A percentile compares a stretch with the other conserved stretches of the same genome.
Conservation (phyloP, 2,888 invertebrate species). For the Andrena bicolor region DNA sequence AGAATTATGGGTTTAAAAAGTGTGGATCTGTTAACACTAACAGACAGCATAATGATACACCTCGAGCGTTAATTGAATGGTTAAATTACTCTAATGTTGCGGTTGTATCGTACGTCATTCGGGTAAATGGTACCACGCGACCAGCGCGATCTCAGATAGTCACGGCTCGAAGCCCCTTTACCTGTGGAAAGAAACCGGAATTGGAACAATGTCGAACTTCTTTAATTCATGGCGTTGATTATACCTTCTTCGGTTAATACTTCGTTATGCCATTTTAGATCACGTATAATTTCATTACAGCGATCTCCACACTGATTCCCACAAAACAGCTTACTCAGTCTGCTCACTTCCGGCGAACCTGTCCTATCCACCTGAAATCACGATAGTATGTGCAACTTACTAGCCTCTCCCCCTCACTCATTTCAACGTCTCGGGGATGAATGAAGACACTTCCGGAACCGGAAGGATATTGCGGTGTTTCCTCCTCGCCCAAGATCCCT, state of each 20-base stretch:
- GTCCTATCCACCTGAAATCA: constrained; percentile 37
- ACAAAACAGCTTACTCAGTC: constrained; percentile 29
- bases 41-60: constrained; percentile 43
- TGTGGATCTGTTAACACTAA: constrained; percentile 10
- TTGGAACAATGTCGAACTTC: constrained; percentile 26
- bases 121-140: constrained; percentile 59
- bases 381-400: constrained; percentile 40
- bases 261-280: constrained; percentile 1
- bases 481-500: constrained; percentile 44
- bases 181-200: constrained; percentile 34
- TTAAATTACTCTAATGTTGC: constrained; percentile 56
- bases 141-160: constrained; percentile 59
- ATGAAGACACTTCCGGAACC: constrained; percentile 31
- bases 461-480: constrained; percentile 79
- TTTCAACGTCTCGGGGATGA: background rate
- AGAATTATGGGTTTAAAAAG: background rate
- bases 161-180: constrained; percentile 51
- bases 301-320: no score
- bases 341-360: constrained; percentile 50
- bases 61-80: constrained; percentile 57
- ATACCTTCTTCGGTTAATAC: constrained; percentile 2
- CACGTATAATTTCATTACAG: background rate
- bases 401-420: background rate
- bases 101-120: constrained; percentile 60
- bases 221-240: constrained; percentile 35